Evolutionary conservation across 2,113 vertebrate genomes (phyloP), one percentile per base, ranked within the genome.

Genomic region (Aleadryas rufinucha): DNA sequence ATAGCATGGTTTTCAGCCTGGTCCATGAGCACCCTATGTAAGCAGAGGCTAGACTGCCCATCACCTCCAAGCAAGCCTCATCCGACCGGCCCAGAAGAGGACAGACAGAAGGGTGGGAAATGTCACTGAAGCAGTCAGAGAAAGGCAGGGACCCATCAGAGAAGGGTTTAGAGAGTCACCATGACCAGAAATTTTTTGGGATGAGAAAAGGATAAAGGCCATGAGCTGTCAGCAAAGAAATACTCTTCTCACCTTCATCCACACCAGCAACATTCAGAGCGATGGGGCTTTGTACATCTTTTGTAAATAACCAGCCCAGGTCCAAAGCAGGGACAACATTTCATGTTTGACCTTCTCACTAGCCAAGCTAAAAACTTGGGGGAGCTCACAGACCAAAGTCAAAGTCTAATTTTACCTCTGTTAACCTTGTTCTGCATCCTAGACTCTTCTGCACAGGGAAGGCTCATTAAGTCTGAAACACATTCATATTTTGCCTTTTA

Each of bases 241-340:
- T 17, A 19, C 7, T 72, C 14, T 92, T 71, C 53, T 54, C 41
- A 68, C 18, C 49, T 75, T 87, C n/a, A 89, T 15, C 31, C 7
- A 33, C 41, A 50, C 9, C 60, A 72, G 41, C 21, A 60, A 52
- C 1, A 1, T 49, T 53, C 66, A 65, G 41, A 75, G 13, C 11
- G 68, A 56, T 0, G 1, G 47, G 33, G 6, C 10, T 65, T 81
- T 78, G 49, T 39, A 16, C 13, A 50, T 1, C 0, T 33, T 69
- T 79, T 27, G 21, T 50, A 59, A 89, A 54, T 50, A 87, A 79
- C 30, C 37, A 54, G 31, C 16, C 41, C 27, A 63, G 7, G 53
- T 42, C 30, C 26, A 87, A 89, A 70, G 24, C 54, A 90, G 21
- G 18, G 39, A 44, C 23, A 30, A n/a, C 6, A 35, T 70, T 60